phyloP scores from a whole-genome alignment of 2,797 vertebrate genomes.

The Tragopan temminckii region DNA sequence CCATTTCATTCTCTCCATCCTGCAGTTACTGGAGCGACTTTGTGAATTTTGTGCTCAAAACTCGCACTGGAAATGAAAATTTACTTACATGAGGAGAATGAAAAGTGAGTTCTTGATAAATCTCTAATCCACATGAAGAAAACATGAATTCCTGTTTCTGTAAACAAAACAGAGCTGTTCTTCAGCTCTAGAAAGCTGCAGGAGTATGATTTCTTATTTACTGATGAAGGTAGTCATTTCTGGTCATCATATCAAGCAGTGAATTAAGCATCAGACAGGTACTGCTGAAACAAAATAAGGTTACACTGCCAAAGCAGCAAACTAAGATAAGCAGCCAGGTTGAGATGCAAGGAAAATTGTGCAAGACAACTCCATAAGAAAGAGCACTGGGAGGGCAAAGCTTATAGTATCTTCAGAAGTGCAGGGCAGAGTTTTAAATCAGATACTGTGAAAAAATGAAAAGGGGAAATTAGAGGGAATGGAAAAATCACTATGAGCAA shows the following conservation, averaged over 20 bases:
- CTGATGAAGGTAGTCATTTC: not conserved
- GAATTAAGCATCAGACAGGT: not conserved
- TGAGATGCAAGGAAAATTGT: not conserved
- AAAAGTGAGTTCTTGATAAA: not conserved
- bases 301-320: not conserved
- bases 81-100: not conserved
- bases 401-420: not conserved
- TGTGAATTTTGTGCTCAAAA: not conserved
- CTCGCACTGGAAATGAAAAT: not conserved
- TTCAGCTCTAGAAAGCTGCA: not conserved
- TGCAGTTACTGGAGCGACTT: not conserved
- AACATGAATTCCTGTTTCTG: not conserved
- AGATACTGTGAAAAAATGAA: not conserved
- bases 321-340: not conserved
- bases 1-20: not conserved
- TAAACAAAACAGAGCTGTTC: not conserved
- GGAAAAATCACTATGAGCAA: not conserved
- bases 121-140: not conserved
- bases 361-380: not conserved
- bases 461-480: not conserved
- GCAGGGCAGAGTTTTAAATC: not conserved
- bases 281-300: not conserved
- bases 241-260: not conserved
- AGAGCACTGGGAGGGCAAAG: not conserved
- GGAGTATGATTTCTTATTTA: not conserved